These are phyloP conservation scores for Oceanodroma tethys DNA, from an alignment of 2,113 vertebrate genomes.

Conservation along the genomic window DNA sequence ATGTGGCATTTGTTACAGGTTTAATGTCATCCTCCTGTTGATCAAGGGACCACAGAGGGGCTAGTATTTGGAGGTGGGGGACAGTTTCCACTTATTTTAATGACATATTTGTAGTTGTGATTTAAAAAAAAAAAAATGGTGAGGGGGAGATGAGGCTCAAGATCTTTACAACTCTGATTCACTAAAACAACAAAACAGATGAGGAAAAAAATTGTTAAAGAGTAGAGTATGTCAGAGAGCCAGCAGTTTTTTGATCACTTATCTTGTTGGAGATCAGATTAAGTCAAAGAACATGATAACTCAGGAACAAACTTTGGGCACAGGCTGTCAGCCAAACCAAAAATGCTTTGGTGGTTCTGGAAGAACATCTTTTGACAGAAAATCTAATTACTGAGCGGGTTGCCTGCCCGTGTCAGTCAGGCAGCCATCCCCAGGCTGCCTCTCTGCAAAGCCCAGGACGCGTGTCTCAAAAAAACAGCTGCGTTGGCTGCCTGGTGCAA, in stretches of 20 bases:
- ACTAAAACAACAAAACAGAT: not conserved
- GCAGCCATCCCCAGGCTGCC: not conserved
- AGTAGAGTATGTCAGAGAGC: not conserved
- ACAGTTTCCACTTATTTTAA: not conserved
- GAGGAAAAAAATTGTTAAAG: not conserved
- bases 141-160: not conserved
- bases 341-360: not conserved
- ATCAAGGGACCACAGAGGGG: not conserved
- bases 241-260: not conserved
- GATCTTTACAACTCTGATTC: not conserved
- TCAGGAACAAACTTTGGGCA: not conserved
- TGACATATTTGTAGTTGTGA: not conserved
- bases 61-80: not conserved
- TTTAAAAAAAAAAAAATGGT: not conserved
- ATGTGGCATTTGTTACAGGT: not conserved
- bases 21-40: not conserved
- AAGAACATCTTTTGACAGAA: not conserved
- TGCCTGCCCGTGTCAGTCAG: not conserved
- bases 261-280: not conserved
- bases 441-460: not conserved
- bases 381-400: not conserved
- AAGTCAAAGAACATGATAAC: not conserved
- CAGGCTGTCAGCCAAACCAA: not conserved
- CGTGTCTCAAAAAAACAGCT: rapidly evolving
- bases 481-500: not conserved